phyloP scores from a whole-genome alignment of 2,888 invertebrate species.

The Eristalis pertinax region DNA sequence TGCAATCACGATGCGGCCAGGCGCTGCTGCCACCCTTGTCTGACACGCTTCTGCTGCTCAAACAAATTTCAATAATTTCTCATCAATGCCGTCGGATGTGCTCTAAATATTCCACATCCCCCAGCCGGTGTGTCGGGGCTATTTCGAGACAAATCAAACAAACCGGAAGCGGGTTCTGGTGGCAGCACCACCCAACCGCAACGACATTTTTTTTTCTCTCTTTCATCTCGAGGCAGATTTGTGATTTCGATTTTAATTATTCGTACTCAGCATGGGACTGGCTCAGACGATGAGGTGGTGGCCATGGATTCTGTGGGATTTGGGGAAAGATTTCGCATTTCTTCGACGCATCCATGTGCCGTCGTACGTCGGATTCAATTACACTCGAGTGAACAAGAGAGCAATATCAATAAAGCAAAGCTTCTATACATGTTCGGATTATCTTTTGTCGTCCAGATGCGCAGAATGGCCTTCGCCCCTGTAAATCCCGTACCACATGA shows the following conservation, averaged over 20 bases:
- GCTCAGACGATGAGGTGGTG: too few relatives aligned
- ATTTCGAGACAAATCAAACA: constrained; percentile 10
- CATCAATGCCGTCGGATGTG: not conserved
- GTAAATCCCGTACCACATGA: constrained; percentile 19
- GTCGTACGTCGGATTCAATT: not conserved
- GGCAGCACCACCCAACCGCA: not conserved
- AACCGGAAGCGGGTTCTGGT: not conserved
- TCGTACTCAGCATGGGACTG: too few relatives aligned
- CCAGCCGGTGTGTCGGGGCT: constrained; percentile 5
- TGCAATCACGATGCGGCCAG: constrained; percentile 4
- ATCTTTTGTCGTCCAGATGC: constrained; percentile 52
- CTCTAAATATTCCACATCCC: not conserved
- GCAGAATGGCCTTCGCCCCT: constrained; percentile 37
- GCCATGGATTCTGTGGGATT: too few relatives aligned
- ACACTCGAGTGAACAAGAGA: too few relatives aligned
- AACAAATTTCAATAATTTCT: constrained; percentile 13
- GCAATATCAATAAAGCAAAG: constrained; percentile 45
- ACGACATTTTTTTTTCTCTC: not conserved
- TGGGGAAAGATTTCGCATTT: too few relatives aligned
- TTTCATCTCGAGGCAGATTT: too few relatives aligned
- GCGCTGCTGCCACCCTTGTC: not conserved
- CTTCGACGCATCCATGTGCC: too few relatives aligned
- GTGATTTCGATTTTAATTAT: too few relatives aligned
- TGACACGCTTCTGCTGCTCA: constrained; percentile 5
- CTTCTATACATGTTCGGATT: constrained; percentile 39